A percentile compares a stretch with the other conserved stretches of the same genome.
phyloP scores from a whole-genome alignment of 2,113 vertebrate species.

The Atlantisia rogersi region DNA sequence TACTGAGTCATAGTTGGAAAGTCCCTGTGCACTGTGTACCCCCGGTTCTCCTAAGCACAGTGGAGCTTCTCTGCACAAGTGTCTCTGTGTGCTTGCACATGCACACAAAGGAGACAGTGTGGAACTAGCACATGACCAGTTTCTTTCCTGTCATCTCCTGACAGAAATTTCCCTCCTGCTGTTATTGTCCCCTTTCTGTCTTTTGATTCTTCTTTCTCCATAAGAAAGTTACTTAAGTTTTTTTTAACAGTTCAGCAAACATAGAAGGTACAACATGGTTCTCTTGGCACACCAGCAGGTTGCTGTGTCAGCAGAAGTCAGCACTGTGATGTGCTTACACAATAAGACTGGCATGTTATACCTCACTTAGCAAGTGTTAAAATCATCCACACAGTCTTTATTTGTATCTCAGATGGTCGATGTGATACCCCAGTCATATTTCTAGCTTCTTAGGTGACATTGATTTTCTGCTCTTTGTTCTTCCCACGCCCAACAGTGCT shows the following conservation, averaged over 20 bases:
- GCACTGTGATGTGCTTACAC: neutral
- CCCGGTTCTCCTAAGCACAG: neutral
- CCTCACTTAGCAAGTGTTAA: neutral
- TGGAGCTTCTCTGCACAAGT: neutral
- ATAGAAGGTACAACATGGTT: neutral
- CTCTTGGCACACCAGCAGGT: neutral
- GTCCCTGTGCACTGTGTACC: neutral
- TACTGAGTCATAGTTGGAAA: neutral
- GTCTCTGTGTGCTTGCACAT: neutral
- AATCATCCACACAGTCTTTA: neutral
- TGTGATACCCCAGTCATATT: neutral
- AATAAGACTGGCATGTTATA: neutral
- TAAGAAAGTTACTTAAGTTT: neutral
- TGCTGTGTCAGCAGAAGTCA: neutral
- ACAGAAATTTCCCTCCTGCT: neutral
- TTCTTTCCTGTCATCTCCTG: neutral
- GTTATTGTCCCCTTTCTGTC: neutral
- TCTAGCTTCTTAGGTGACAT: neutral
- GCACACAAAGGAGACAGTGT: neutral
- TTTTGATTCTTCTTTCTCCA: neutral
- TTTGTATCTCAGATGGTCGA: neutral
- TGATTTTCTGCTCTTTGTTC: neutral
- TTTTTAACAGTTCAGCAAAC: neutral
- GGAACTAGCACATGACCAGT: neutral
- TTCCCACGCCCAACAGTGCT: neutral